phyloP scores from a whole-genome alignment of 2,797 vertebrate species.

The Hyperoplus immaculatus region DNA sequence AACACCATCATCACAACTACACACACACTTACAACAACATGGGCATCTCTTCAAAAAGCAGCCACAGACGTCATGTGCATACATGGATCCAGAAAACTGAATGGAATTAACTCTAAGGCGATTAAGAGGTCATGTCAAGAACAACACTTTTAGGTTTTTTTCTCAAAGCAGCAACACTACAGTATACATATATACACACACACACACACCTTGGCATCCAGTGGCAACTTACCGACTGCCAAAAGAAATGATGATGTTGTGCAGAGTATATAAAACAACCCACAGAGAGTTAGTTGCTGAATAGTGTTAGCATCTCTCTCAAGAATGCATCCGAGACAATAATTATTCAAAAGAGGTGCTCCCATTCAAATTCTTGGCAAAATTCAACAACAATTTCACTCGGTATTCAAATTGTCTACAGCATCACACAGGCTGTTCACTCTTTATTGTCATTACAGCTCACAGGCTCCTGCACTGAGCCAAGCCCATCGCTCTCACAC shows the following conservation, averaged over 20 bases:
- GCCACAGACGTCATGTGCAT: slow-evolving; percentile 2
- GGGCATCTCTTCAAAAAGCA: slow-evolving; percentile 38
- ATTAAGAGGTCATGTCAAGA: slow-evolving; percentile 12
- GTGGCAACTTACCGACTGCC: slow-evolving; percentile 23
- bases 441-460: slow-evolving; percentile 17
- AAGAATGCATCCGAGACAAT: slow-evolving; percentile 37
- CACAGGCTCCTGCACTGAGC: slow-evolving; percentile 24
- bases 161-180: slow-evolving; percentile 14
- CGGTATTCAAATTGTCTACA: slow-evolving; percentile 37
- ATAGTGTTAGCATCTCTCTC: slow-evolving; percentile 28
- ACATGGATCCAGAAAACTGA: neutral
- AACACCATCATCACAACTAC: slow-evolving; percentile 30
- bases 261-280: slow-evolving; percentile 13
- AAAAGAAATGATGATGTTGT: slow-evolving; percentile 47
- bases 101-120: slow-evolving; percentile 10
- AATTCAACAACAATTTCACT: slow-evolving; percentile 22
- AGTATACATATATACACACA: slow-evolving; percentile 8
- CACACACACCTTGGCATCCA: slow-evolving; percentile 17
- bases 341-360: slow-evolving; percentile 47
- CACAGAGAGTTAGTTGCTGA: slow-evolving; percentile 17
- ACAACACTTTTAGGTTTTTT: slow-evolving; percentile 13
- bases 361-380: slow-evolving; percentile 43
- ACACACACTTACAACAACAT: slow-evolving; percentile 22
- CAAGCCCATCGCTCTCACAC: slow-evolving; percentile 9
- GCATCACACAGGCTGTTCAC: slow-evolving; percentile 28